Evolutionary conservation across 2,113 vertebrate species (phyloP).

Genomic region (Tonatia bakeri): DNA sequence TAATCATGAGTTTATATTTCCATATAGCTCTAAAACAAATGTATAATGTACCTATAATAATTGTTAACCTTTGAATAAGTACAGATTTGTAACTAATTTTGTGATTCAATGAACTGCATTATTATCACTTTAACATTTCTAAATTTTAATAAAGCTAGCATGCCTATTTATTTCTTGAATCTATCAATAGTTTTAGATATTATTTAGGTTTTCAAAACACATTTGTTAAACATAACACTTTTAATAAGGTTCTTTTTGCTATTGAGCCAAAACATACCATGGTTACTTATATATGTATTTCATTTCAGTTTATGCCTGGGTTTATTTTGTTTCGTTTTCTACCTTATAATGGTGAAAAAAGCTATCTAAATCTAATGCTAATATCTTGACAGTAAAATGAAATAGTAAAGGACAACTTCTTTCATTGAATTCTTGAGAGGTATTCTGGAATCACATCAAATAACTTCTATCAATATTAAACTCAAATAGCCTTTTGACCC

Average conservation of each 20-base stretch:
- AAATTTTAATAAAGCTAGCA: neutral
- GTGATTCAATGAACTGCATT: neutral
- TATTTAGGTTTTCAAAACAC: neutral
- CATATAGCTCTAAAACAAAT: neutral
- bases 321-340: neutral
- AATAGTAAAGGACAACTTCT: conserved; percentile 6
- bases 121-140: neutral
- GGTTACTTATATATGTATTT: neutral
- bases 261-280: neutral
- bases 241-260: neutral
- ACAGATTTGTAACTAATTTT: neutral
- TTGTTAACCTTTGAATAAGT: neutral
- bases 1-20: neutral
- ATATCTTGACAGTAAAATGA: conserved; percentile 36
- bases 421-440: conserved; percentile 29
- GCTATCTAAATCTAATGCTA: conserved; percentile 26
- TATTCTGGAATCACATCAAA: conserved; percentile 41
- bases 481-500: neutral
- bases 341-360: neutral
- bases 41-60: neutral
- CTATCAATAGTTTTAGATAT: neutral
- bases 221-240: neutral
- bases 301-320: neutral
- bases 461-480: neutral
- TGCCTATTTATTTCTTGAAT: neutral